These are phyloP conservation scores for Ashinkailepas kermadecensis DNA, from an alignment of 2,888 invertebrate species.

Conservation along the genomic window DNA sequence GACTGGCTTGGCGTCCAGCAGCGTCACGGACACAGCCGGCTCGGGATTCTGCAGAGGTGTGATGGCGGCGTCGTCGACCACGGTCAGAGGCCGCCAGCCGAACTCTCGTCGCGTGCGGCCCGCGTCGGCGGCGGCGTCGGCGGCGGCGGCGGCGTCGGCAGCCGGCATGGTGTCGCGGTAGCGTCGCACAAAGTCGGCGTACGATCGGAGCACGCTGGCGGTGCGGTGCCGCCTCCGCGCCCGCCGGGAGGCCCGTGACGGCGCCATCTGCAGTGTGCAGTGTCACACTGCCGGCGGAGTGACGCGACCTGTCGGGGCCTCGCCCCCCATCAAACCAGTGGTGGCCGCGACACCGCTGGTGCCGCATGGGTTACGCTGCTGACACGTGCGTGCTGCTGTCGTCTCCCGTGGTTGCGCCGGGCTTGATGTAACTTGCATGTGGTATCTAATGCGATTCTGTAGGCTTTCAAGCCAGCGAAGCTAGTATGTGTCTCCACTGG, in stretches of 20 bases:
- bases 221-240: not conserved
- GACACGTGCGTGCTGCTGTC: too few species aligned
- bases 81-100: not conserved
- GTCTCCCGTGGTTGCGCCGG: too few species aligned
- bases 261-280: not conserved
- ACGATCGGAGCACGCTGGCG: not conserved
- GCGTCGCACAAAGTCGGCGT: not conserved
- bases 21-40: not conserved
- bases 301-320: too few species aligned
- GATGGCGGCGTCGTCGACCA: not conserved
- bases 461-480: too few species aligned
- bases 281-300: too few species aligned
- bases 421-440: too few species aligned
- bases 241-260: not conserved
- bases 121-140: not conserved
- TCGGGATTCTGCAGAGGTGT: not conserved
- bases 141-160: not conserved
- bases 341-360: too few species aligned
- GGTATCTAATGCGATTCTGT: too few species aligned
- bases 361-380: too few species aligned
- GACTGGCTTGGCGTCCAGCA: not conserved
- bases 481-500: too few species aligned
- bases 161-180: not conserved
- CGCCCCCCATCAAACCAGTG: too few species aligned
- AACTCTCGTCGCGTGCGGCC: not conserved